Evolutionary conservation across 1,140 invertebrate species (phyloP).

Genomic region (Zaprionus vittiger): DNA sequence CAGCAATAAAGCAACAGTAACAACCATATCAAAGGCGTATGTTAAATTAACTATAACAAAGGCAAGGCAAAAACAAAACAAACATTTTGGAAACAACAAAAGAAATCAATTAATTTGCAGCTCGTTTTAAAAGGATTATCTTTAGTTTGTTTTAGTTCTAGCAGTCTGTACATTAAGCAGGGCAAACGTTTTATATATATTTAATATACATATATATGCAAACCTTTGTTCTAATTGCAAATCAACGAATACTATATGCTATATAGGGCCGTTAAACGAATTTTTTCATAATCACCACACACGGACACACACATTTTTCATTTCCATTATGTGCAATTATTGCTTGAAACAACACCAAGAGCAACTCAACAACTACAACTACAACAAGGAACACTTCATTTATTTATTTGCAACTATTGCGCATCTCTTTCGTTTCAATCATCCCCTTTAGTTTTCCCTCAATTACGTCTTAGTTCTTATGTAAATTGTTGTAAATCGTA

Average conservation of each 20-base stretch:
- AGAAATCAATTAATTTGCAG: constrained; percentile 32
- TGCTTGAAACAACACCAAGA: constrained; percentile 57
- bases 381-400: constrained; percentile 42
- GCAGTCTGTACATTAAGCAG: constrained; percentile 37
- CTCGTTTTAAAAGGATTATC: constrained; percentile 40
- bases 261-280: constrained; percentile 53
- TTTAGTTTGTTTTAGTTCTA: constrained; percentile 30
- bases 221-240: constrained; percentile 60
- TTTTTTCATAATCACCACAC: constrained; percentile 33
- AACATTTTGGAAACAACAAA: constrained; percentile 18
- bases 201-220: constrained; percentile 6
- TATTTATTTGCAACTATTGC: constrained; percentile 68
- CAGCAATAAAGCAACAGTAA: constrained; percentile 83
- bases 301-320: constrained; percentile 40
- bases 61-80: constrained; percentile 44
- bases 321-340: constrained; percentile 73
- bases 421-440: constrained; percentile 48
- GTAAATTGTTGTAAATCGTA: constrained; percentile 74
- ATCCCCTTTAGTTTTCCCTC: constrained; percentile 50
- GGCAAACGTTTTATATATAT: constrained; percentile 47
- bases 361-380: constrained; percentile 19
- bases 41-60: constrained; percentile 75
- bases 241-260: constrained; percentile 70
- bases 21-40: constrained; percentile 84
- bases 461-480: constrained; percentile 69